phyloP scores from a whole-genome alignment of 2,888 invertebrate genomes.

The Nyleta sp. region DNA sequence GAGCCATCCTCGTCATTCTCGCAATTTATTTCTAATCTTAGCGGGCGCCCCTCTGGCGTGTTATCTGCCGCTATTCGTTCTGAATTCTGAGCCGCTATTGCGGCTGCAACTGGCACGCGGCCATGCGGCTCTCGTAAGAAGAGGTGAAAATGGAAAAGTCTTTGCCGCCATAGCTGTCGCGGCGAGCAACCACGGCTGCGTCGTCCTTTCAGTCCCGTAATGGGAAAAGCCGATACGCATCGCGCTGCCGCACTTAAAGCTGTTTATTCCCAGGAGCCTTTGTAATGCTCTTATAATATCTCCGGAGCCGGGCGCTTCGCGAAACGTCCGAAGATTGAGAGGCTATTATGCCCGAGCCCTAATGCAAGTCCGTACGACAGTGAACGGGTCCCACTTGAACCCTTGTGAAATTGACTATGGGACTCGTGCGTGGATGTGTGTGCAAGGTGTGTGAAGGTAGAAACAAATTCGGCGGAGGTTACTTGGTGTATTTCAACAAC shows the following conservation, averaged over 20 bases:
- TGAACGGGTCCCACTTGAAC: conserved; percentile 24
- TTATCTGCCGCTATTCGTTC: conserved; percentile 57
- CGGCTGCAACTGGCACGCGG: conserved; percentile 77
- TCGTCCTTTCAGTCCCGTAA: conserved; percentile 77
- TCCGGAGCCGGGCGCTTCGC: conserved; percentile 46
- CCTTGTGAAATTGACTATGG: too few relatives aligned
- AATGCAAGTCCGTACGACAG: conserved; percentile 41
- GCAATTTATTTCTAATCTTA: conserved; percentile 67
- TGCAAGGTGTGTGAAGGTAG: too few relatives aligned
- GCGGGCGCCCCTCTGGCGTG: conserved; percentile 24
- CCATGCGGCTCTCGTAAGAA: conserved; percentile 70
- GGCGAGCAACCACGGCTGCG: conserved; percentile 59
- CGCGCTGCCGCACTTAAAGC: conserved; percentile 77
- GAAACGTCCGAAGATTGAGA: conserved; percentile 58
- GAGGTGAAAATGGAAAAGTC: conserved; percentile 75
- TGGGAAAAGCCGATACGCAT: conserved; percentile 80
- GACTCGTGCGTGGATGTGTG: too few relatives aligned
- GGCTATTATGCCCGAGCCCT: conserved; percentile 49
- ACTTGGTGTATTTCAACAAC: too few relatives aligned
- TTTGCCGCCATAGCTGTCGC: conserved; percentile 60
- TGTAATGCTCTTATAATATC: conserved; percentile 74
- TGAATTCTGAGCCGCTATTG: conserved; percentile 66
- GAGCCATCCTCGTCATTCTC: conserved; percentile 60
- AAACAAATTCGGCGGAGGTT: neutral
- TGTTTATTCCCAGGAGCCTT: conserved; percentile 76